Percentiles rank a stretch among this genome's conserved stretches.
Conservation (phyloP, 2,888 invertebrate genomes). For the Adelognathus sp. region DNA sequence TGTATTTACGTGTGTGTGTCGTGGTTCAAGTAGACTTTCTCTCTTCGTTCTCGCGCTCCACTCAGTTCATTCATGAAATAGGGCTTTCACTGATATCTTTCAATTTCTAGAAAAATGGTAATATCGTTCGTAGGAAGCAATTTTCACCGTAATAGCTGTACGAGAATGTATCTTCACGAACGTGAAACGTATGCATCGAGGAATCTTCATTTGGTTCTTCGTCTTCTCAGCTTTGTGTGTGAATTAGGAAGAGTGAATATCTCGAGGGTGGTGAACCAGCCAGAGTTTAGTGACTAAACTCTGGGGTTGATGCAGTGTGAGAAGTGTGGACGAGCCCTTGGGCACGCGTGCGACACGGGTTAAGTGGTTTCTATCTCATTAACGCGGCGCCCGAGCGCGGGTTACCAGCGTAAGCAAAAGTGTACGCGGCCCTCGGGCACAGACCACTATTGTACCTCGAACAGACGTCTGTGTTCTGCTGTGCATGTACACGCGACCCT, state of each 20-base stretch:
- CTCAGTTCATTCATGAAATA: too few species aligned
- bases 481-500: not conserved
- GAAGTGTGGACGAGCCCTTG: slow-evolving; percentile 66
- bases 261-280: not conserved
- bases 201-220: too few species aligned
- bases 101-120: too few species aligned
- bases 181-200: too few species aligned
- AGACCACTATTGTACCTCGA: slow-evolving; percentile 23
- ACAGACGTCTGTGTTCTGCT: not conserved
- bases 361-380: slow-evolving; percentile 78
- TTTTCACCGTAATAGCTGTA: too few species aligned
- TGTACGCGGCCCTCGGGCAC: slow-evolving; percentile 10
- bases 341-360: slow-evolving; percentile 72
- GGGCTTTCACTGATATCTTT: too few species aligned
- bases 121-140: too few species aligned
- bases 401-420: slow-evolving; percentile 60
- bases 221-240: too few species aligned
- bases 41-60: too few species aligned
- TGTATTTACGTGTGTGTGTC: too few species aligned
- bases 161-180: too few species aligned
- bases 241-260: slow-evolving; percentile 4
- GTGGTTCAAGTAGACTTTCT: too few species aligned
- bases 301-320: slow-evolving; percentile 58
- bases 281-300: slow-evolving; percentile 69
- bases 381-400: slow-evolving; percentile 60